Evolutionary conservation across 1,140 invertebrate genomes (phyloP).

Genomic region (Zaprionus lachaisei): DNA sequence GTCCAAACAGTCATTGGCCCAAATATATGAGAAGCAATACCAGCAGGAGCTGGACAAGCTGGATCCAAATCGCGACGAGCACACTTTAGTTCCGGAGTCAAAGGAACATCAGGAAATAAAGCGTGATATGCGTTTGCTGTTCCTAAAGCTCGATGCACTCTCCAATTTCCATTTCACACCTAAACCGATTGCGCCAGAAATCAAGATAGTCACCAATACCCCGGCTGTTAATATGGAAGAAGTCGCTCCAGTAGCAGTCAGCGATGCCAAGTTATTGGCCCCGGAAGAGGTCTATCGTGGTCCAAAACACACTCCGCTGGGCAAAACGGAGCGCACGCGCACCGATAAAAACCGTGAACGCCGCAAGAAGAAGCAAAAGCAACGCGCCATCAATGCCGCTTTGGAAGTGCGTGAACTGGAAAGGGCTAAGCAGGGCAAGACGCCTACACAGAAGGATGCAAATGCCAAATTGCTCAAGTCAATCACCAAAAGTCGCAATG

Average conservation of each 20-base stretch:
- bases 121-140: conserved; percentile 91
- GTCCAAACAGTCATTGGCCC: conserved; percentile 96
- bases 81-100: conserved; percentile 88
- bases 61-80: conserved; percentile 86
- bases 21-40: conserved; percentile 98
- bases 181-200: conserved; percentile 92
- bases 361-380: conserved; percentile 93
- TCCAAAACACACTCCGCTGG: conserved; percentile 91
- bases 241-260: conserved; percentile 94
- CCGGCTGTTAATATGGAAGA: conserved; percentile 97
- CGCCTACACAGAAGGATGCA: conserved; percentile 87
- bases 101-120: conserved; percentile 91
- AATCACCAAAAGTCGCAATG: conserved; percentile 88
- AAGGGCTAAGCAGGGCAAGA: conserved; percentile 85
- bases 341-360: conserved; percentile 96
- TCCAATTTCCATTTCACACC: conserved; percentile 98
- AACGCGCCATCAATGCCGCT: conserved; percentile 86
- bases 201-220: conserved; percentile 96
- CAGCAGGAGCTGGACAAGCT: conserved; percentile 91
- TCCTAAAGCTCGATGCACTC: conserved; percentile 95
- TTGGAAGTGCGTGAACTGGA: conserved; percentile 86
- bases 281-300: conserved; percentile 96
- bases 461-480: conserved; percentile 86
- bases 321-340: conserved; percentile 91
- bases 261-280: conserved; percentile 94